Evolutionary conservation across 1,140 invertebrate genomes (phyloP).

Genomic region (Trichoplusia ni): DNA sequence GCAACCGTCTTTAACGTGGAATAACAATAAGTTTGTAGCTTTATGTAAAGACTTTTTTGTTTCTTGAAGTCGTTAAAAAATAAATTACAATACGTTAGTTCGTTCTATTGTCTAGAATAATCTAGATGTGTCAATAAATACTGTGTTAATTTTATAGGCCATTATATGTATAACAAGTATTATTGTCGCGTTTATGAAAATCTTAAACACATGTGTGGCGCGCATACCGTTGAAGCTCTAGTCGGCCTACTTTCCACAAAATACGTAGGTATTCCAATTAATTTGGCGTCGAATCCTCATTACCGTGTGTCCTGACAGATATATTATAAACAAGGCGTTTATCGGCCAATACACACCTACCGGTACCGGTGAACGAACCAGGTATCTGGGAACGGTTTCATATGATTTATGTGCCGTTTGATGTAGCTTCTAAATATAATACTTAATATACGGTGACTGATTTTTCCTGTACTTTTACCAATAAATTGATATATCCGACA

Average conservation of each 20-base stretch:
- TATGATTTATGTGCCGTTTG: conserved; percentile 47
- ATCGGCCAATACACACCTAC: conserved; percentile 34
- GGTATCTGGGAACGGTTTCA: conserved; percentile 31
- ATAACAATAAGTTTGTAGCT: conserved; percentile 20
- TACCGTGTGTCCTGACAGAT: conserved; percentile 48
- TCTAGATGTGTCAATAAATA: background rate
- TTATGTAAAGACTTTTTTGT: background rate
- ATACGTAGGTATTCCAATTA: conserved; percentile 36
- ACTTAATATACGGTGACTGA: conserved; percentile 1
- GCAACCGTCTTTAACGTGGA: background rate
- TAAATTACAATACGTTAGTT: background rate
- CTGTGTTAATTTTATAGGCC: background rate
- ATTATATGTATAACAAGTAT: background rate
- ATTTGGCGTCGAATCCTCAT: conserved; percentile 44
- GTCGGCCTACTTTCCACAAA: conserved; percentile 14
- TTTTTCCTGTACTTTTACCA: background rate
- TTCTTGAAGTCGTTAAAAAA: background rate
- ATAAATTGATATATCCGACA: background rate
- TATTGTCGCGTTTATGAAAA: background rate
- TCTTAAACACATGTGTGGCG: background rate
- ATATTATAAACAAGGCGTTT: conserved; percentile 46
- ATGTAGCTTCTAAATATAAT: conserved; percentile 41
- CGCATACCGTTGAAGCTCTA: background rate
- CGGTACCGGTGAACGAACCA: conserved; percentile 20
- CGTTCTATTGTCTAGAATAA: background rate